A percentile compares a stretch with the other conserved stretches of the same genome.
These are phyloP conservation scores for Psittacus erithacus DNA, from an alignment of 2,113 vertebrate genomes.

Conservation along the genomic window DNA sequence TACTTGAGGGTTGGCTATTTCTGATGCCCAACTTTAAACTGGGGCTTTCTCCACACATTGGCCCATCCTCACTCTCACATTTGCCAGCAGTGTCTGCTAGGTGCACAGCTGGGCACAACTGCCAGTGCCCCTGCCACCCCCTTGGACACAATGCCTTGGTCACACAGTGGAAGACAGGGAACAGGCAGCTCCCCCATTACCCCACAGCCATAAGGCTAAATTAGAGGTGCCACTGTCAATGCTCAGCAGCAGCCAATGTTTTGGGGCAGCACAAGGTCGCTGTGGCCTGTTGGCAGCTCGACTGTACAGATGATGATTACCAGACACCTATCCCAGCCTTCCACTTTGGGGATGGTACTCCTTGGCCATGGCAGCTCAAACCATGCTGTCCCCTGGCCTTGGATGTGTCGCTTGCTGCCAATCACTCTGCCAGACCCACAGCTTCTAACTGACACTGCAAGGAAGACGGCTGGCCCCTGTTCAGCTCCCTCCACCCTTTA, in stretches of 20 bases:
- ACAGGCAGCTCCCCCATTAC: neutral
- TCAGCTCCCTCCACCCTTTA: neutral
- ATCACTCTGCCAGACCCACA: neutral
- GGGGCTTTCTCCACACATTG: neutral
- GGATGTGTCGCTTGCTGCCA: neutral
- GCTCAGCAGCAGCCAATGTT: neutral
- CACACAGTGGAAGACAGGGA: neutral
- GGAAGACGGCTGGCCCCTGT: neutral
- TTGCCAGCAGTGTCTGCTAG: neutral
- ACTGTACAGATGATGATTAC: neutral
- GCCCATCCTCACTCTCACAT: neutral
- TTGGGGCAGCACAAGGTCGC: neutral
- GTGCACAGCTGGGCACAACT: rapidly evolving
- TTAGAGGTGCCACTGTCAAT: neutral
- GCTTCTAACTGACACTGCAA: neutral
- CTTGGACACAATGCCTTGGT: neutral
- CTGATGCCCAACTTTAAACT: neutral
- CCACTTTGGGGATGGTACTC: neutral
- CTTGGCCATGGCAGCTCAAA: neutral
- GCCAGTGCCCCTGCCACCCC: neutral
- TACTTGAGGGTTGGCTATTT: neutral
- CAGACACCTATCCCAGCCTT: neutral
- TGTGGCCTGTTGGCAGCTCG: neutral
- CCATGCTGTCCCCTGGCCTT: neutral
- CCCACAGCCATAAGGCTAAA: neutral